Base-by-base conservation (phyloP, 2,113 vertebrate genomes). In the Mastomys coucha region DNA sequence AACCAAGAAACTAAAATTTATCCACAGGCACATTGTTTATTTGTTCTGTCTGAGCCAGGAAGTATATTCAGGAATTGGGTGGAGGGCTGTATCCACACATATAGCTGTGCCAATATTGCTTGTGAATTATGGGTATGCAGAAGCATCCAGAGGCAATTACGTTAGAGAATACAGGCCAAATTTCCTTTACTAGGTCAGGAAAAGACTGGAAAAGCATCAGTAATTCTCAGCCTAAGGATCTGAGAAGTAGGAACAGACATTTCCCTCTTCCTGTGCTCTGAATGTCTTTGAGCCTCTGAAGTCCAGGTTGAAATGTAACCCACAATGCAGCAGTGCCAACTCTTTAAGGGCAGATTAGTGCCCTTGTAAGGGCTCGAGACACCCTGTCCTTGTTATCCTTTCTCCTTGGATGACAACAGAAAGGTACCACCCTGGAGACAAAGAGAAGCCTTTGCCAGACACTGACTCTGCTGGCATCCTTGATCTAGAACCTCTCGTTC, bases 201-300 rank as follows among this genome's bases (percentile, higher is more conserved):
- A 93, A 94, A 89, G 51, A 77, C 53, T 73, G 14, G 51, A 56
- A 26, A 90, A 36, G 63, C 49, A 42, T 31, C 16, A 0, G 10
- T 53, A 56, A 96, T 24, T 91, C 33, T 72, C 87, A 78, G 14
- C 58, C 90, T 39, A 65, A 89, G 49, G 36, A 72, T 77, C 60
- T 45, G 39, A 82, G 78, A 94, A 70, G 60, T 9, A 77, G 73
- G 7, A 89, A 70, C 56, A 87, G 76, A 92, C 86, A 84, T 67
- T 60, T 2, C 16, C 11, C 36, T 65, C 19, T 1, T 36, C 20
- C 19, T 45, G 3, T 11, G 0, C 13, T 78, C 56, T 70, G 51
- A 85, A 58, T 60, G 19, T 69, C 42, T 69, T 2, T 58, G 60
- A 70, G 39, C 70, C 51, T 89, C 58, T 33, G 53, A 51, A 84